Base-by-base conservation (phyloP, 2,797 vertebrate species). In the Alca torda region DNA sequence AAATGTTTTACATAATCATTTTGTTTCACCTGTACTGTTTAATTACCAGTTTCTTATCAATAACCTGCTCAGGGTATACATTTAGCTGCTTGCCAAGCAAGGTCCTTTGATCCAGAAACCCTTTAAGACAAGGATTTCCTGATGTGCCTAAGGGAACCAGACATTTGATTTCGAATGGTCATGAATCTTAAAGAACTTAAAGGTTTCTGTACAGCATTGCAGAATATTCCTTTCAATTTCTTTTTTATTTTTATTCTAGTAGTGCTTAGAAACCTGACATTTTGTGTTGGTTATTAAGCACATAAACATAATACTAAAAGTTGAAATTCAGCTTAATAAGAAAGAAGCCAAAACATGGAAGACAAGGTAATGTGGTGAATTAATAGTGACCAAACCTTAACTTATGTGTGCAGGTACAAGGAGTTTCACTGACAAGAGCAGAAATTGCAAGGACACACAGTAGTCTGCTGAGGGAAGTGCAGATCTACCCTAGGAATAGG, bases 21-120 rank as follows among this genome's bases (percentile, higher is more conserved):
- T 83, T 84, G 8, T 76, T 90, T 73, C 78, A 93, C 59, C 37
- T 94, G 25, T 84, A 48, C 23, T 31, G 16, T 87, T 92, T 94
- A 88, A 91, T 90, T 94, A 37, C 9, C 43, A 67, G 25, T 74
- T 95, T 90, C 60, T 90, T 94, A 69, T 35, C 64, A 73, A 90
- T 61, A 63, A 7, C 30, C 9, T 89, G 20, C 16, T 84, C 23
- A 33, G 60, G 11, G 11, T 87, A 43, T 53, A 51, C 7, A 6
- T 88, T 83, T 87, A 90, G 11, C 31, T 68, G 19, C 50, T 84
- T 86, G 21, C 26, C 16, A 84, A 59, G 45, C 43, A 41, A 67
- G 10, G 17, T 56, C 11, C 20, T 90, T 93, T 82, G 64, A 68
- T 64, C 25, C 19, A 77, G 30, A 87, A 84, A 82, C 57, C 43